A percentile compares a stretch with the other conserved stretches of the same genome.
phyloP scores from a whole-genome alignment of 2,797 vertebrate genomes.

The Acipenser oxyrinchus region DNA sequence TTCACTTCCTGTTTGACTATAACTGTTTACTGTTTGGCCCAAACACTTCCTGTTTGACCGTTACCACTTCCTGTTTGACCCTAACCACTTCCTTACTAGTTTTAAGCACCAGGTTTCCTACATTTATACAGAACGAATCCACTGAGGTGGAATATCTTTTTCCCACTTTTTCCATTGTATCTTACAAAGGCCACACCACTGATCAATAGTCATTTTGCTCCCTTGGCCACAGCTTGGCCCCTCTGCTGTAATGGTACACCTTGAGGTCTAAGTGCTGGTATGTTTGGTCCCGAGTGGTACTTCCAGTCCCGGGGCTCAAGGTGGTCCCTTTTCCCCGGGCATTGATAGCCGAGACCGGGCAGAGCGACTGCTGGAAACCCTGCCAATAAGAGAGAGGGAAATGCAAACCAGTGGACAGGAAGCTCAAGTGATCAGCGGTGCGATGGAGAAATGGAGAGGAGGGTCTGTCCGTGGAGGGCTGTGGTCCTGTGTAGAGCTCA shows the following conservation, averaged over 20 bases:
- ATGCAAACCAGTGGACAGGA: conserved; percentile 44
- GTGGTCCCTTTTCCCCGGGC: conserved; percentile 42
- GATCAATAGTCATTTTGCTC: no score
- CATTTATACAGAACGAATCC: no score
- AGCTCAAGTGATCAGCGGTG: conserved; percentile 37
- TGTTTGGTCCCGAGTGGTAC: conserved; percentile 33
- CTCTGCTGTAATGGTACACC: conserved; percentile 10
- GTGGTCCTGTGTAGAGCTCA: conserved; percentile 27
- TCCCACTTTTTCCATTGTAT: conserved; percentile 1
- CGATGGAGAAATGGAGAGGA: conserved; percentile 39
- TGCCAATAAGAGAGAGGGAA: conserved; percentile 52
- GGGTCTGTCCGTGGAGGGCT: conserved; percentile 28
- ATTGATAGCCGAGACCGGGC: conserved; percentile 26
- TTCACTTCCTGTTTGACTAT: no score
- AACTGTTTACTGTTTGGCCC: no score
- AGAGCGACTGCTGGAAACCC: conserved; percentile 42
- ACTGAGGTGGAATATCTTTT: conserved; percentile 6
- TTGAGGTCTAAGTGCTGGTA: conserved; percentile 46
- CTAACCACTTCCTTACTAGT: no score
- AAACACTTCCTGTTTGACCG: no score
- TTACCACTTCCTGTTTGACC: no score
- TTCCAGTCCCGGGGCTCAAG: conserved; percentile 41
- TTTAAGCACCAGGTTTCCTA: no score
- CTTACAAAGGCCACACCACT: not conserved
- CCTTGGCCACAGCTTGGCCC: not conserved